Evolutionary conservation across 1,140 invertebrate species (phyloP), one percentile per base, ranked within the genome.

Genomic region (Psilanteris sp.): DNA sequence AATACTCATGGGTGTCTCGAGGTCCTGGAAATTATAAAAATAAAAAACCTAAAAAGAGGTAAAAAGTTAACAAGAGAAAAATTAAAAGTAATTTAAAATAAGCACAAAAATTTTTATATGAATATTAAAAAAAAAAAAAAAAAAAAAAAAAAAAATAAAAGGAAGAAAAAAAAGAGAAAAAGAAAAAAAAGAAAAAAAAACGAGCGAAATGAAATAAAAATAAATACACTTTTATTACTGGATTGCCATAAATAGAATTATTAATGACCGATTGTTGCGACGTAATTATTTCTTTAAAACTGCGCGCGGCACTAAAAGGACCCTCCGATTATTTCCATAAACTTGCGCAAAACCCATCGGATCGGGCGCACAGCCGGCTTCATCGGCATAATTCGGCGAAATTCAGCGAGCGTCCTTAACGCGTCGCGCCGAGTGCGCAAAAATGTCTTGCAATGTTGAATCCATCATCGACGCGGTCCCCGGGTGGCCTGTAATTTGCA

Each of bases 391-490:
- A 31, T 46, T 31, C 8, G 18, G 18, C 43, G 13, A 36, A 36
- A 36, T 13, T 9, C 20, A n/a, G 20, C 18, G 1, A 36, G 10
- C 18, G 9, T 61, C 29, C 18, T 50, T 29, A 16, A 62, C 31
- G 7, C 14, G 13, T 52, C 16, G 31, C 16, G 26, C 32, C 36
- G 27, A 26, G 22, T 43, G 16, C 24, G 36, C 13, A 36, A 64
- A 64, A 64, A 52, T 52, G 26, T 32, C 27, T 8, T 43, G 9
- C 46, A 43, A 10, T 64, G 46, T 52, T 43, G 8, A 32, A 7
- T 3, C 7, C 24, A 24, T 13, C 48, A 18, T n/a, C 16, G 18
- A 26, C 22, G n/a, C 7, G n/a, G 22, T 39, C 50, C 31, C 11
- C 41, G n/a, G 29, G 32, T 52, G 36, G 11, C 36, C 9, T 34